These are phyloP conservation scores for Artibeus lituratus DNA, from an alignment of 2,797 vertebrate species.

Conservation along the genomic window DNA sequence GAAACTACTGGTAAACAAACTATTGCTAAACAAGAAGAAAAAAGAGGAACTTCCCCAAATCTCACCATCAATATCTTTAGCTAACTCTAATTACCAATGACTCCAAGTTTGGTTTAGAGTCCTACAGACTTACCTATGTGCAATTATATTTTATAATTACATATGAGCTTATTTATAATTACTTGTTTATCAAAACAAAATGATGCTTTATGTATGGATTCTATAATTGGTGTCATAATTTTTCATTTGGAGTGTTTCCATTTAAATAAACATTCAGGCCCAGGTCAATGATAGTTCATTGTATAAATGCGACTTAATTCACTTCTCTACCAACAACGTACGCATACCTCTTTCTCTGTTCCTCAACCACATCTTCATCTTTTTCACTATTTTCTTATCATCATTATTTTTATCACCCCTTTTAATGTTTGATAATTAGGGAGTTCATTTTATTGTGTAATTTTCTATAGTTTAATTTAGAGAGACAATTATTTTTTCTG, in stretches of 20 bases:
- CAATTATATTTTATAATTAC: background rate
- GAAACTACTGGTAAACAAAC: background rate
- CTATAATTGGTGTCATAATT: background rate
- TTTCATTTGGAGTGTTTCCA: slow-evolving; percentile 23
- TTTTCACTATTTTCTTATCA: background rate
- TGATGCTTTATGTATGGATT: background rate
- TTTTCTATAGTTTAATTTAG: background rate
- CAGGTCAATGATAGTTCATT: background rate
- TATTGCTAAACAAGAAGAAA: background rate
- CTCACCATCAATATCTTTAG: background rate
- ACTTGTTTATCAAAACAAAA: background rate
- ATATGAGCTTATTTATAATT: background rate
- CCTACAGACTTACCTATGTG: background rate
- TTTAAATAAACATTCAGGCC: background rate
- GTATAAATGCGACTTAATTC: background rate
- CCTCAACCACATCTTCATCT: background rate
- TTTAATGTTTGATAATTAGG: background rate
- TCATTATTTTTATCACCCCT: background rate
- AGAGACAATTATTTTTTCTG: background rate
- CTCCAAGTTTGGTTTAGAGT: background rate
- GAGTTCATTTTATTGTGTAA: background rate
- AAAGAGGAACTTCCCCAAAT: background rate
- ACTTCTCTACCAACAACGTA: background rate
- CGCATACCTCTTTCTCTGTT: background rate
- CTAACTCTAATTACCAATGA: background rate